Evolutionary conservation across 37 sponge, comb jelly and placozoan genomes (phyloP), one percentile per base, ranked within the genome.

Genomic region (Crambe crambe): DNA sequence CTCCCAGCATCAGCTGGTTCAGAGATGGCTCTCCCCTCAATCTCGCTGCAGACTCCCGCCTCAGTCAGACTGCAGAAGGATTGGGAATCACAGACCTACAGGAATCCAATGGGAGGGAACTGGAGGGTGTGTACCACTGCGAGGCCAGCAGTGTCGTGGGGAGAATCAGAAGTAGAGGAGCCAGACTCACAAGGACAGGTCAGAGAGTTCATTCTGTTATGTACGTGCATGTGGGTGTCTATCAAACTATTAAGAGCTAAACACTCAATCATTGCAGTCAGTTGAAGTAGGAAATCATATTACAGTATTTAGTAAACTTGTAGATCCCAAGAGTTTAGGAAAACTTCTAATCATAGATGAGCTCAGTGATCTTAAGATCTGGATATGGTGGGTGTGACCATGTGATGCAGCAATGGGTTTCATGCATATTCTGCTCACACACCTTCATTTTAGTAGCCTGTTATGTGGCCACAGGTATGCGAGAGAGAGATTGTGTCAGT

Each of bases 101-200:
- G 35, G 1, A n/a, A 15, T 41, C 58, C 1, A 38, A 25, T 5
- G 8, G 58, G 20, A 35, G 37, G 8, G 74, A 83, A 57, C 35
- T 65, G 66, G 86, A 42, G 30, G 90, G 90, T 26, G 42, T 10
- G n/a, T 90, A 90, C 36, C 30, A 40, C n/a, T 90, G 90, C 21
- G 43, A 25, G 18, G 73, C 82, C 37, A 81, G 44, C 38, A 74
- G 42, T 44, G 22, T 27, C 25, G 74, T 4, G 0, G 82, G 87
- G 35, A 56, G 40, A 10, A 42, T 87, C 27, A n/a, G 77, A 38
- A 74, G 74, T 26, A 61, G 25, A 44, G 42, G 40, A 37, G 87
- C 76, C 26, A 58, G 51, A 0, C 36, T 81, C 10, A 21, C 12
- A 5, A 34, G 76, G 42, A 70, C 82, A 70, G 34, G 87, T 81